Conservation (phyloP, 2,113 vertebrate genomes). For the Mobula birostris region DNA sequence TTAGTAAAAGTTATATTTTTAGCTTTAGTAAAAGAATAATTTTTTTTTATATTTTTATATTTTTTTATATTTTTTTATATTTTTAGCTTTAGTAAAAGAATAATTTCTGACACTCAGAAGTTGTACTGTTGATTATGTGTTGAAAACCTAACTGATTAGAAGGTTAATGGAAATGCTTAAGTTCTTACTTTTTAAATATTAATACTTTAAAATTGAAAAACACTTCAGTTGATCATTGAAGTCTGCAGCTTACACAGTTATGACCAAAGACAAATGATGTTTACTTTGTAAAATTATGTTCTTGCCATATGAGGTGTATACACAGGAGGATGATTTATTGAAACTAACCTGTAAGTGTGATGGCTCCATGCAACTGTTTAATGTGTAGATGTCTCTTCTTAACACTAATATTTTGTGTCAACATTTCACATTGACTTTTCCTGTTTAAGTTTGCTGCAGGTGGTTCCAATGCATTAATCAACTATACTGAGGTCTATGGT, state of each 20-base stretch:
- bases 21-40: not conserved
- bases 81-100: not conserved
- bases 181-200: not conserved
- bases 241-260: not conserved
- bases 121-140: not conserved
- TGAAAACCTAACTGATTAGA: not conserved
- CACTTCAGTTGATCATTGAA: not conserved
- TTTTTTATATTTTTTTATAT: too few relatives aligned
- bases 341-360: not conserved
- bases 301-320: not conserved
- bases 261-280: not conserved
- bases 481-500: not conserved
- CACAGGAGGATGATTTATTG: not conserved
- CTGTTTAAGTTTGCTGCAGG: conserved; percentile 10
- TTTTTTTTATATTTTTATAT: not conserved
- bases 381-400: not conserved
- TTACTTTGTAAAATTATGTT: not conserved
- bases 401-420: not conserved
- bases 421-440: not conserved
- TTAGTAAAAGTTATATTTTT: not conserved
- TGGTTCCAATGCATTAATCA: not conserved
- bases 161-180: not conserved
- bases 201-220: not conserved
- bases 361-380: conserved; percentile 3
- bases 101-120: not conserved